Percentiles rank a stretch among this genome's conserved stretches.
phyloP scores from a whole-genome alignment of 1,140 invertebrate genomes.

The Eciton burchellii region DNA sequence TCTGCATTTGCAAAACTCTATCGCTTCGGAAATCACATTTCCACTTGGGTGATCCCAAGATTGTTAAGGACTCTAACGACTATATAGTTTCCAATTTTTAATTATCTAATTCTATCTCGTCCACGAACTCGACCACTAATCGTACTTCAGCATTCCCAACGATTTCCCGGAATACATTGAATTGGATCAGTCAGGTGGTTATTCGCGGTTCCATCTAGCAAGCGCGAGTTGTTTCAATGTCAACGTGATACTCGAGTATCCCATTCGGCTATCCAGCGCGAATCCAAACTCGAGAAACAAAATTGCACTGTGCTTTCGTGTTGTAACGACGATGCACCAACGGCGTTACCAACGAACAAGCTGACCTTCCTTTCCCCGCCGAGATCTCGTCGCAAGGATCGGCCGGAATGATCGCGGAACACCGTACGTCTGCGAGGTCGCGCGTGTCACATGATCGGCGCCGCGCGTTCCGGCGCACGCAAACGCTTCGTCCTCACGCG shows the following conservation, averaged over 20 bases:
- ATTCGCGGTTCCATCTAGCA: neutral
- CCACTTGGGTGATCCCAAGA: neutral
- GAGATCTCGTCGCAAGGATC: conserved; percentile 11
- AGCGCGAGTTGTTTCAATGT: neutral
- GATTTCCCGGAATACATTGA: neutral
- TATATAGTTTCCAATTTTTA: neutral
- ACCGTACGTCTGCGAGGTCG: conserved; percentile 51
- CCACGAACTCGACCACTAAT: conserved; percentile 20
- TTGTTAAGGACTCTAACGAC: neutral
- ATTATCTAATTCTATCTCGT: neutral
- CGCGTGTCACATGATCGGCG: conserved; percentile 45
- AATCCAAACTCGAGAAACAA: neutral
- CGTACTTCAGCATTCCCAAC: conserved; percentile 2
- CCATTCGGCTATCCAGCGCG: too few relatives aligned
- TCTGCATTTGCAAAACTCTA: neutral
- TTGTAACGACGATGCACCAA: neutral
- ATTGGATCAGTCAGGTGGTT: neutral
- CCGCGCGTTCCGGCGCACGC: neutral
- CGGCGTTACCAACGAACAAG: neutral
- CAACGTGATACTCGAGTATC: conserved; percentile 18
- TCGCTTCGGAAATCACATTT: conserved; percentile 10
- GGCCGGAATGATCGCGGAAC: conserved; percentile 6
- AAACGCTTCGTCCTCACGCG: conserved; percentile 49
- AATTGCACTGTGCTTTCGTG: neutral
- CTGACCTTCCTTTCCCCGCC: neutral